phyloP scores from a whole-genome alignment of 1,140 invertebrate genomes.

The Listronotus bonariensis region DNA sequence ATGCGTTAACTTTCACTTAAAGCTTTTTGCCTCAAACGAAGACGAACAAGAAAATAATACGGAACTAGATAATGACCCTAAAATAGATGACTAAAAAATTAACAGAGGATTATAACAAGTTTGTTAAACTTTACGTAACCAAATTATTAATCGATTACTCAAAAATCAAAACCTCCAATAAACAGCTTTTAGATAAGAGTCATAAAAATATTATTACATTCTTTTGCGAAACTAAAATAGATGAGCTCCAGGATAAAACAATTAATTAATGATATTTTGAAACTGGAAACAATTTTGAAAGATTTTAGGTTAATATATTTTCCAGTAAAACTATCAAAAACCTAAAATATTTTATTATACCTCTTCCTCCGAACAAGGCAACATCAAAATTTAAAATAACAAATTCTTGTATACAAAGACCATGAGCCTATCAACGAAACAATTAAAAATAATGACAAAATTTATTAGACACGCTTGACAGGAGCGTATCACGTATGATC shows the following conservation, averaged over 20 bases:
- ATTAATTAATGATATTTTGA: constrained; percentile 24
- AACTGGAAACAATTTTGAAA: constrained; percentile 17
- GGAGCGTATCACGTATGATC: no score
- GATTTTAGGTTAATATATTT: constrained; percentile 10
- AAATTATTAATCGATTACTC: constrained; percentile 32
- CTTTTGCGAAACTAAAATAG: constrained; percentile 24
- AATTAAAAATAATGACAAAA: no score
- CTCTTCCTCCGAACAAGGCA: no score
- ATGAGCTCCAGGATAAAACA: constrained; percentile 20
- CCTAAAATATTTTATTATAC: constrained; percentile 20
- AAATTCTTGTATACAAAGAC: no score
- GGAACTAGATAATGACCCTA: background rate
- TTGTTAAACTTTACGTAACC: constrained; percentile 2
- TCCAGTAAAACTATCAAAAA: constrained; percentile 18
- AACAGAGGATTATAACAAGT: constrained; percentile 2
- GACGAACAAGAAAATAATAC: background rate
- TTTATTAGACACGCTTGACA: no score
- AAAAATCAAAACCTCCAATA: no score
- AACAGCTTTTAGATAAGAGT: constrained; percentile 20
- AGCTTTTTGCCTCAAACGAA: background rate
- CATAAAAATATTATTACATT: constrained; percentile 28
- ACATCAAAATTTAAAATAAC: no score
- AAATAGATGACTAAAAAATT: constrained; percentile 13
- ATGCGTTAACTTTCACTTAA: constrained; percentile 11
- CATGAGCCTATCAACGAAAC: no score